A percentile compares a stretch with the other conserved stretches of the same genome.
phyloP scores from a whole-genome alignment of 1,140 invertebrate genomes.

The Aphelinus certus region DNA sequence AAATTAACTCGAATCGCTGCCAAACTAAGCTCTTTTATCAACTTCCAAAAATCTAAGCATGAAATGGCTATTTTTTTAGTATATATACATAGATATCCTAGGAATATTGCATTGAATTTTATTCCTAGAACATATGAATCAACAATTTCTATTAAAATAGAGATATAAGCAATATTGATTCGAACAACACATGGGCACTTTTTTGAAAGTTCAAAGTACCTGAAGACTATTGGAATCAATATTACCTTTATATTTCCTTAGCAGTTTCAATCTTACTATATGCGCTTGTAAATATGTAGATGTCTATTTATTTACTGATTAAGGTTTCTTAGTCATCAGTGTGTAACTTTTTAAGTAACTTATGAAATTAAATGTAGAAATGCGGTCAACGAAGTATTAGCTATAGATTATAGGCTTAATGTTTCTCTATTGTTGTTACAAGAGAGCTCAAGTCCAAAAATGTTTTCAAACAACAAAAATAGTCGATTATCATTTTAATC shows the following conservation, averaged over 20 bases:
- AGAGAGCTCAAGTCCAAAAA: not conserved
- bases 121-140: constrained; percentile 1
- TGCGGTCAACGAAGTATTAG: constrained; percentile 19
- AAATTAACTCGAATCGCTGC: constrained; percentile 25
- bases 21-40: constrained; percentile 7
- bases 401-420: constrained; percentile 1
- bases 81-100: not conserved
- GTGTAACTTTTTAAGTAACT: constrained; percentile 16
- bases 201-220: too few species aligned
- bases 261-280: not conserved
- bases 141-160: not conserved
- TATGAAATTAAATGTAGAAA: not conserved
- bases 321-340: not conserved
- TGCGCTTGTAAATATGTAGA: not conserved
- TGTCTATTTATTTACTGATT: not conserved
- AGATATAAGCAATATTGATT: too few species aligned
- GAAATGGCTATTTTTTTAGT: constrained; percentile 7
- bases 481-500: not conserved
- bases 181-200: too few species aligned
- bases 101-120: constrained; percentile 14
- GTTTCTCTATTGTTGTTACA: not conserved
- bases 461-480: not conserved
- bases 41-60: constrained; percentile 4
- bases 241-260: too few species aligned
- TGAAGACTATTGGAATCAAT: too few species aligned